These are phyloP conservation scores for Tragelaphus scriptus DNA, from an alignment of 2,113 vertebrate genomes.

Conservation along the genomic window DNA sequence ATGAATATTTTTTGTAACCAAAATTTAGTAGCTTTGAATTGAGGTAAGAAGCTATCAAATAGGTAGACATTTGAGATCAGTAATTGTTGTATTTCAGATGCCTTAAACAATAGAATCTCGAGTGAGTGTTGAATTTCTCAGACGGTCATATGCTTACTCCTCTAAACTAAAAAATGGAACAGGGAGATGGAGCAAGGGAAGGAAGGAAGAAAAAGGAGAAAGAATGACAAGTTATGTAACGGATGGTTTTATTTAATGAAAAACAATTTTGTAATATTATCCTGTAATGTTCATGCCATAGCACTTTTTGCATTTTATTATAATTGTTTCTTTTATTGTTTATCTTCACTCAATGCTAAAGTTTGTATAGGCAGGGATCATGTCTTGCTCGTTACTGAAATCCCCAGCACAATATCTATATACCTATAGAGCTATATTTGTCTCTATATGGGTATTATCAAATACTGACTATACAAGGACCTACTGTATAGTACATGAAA, in stretches of 20 bases:
- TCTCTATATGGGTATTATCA: too few species aligned
- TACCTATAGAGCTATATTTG: too few species aligned
- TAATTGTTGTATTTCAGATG: neutral
- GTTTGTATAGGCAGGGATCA: neutral
- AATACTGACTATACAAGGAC: neutral
- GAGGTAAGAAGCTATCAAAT: neutral
- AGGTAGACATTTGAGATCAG: neutral
- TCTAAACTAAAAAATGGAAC: neutral
- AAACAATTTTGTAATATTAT: neutral
- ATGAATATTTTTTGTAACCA: neutral
- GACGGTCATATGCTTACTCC: neutral
- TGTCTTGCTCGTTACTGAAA: neutral
- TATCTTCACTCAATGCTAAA: neutral
- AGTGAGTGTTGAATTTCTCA: neutral
- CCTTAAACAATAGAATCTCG: neutral
- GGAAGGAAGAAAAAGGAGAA: neutral
- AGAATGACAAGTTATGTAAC: neutral
- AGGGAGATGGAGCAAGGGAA: fast-evolving
- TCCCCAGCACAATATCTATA: too few species aligned
- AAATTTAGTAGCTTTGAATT: neutral
- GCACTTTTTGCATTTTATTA: neutral
- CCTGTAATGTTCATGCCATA: neutral
- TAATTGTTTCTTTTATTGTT: neutral
- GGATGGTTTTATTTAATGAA: neutral
- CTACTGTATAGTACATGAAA: neutral